phyloP scores from a whole-genome alignment of 2,797 vertebrate species.

The Muscicapa comitata region DNA sequence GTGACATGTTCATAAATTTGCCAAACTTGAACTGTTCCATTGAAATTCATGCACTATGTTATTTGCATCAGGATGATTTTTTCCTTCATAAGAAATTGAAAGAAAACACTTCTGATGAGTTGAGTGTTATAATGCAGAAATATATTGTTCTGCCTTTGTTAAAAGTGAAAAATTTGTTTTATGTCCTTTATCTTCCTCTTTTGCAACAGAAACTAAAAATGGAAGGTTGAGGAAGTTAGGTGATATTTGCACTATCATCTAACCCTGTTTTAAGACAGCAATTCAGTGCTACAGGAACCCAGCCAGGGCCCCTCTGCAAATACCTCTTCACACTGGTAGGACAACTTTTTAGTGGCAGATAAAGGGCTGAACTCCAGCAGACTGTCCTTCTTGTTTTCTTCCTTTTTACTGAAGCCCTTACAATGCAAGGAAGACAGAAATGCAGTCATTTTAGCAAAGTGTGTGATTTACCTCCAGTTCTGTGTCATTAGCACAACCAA shows the following conservation, averaged over 20 bases:
- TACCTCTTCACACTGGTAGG: not conserved
- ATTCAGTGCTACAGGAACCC: not conserved
- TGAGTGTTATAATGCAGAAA: not conserved
- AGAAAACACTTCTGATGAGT: not conserved
- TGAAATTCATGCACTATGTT: not conserved
- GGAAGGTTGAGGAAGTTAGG: not conserved
- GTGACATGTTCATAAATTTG: not conserved
- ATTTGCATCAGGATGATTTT: not conserved
- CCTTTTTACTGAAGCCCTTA: not conserved
- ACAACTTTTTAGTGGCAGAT: not conserved
- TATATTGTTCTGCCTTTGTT: not conserved
- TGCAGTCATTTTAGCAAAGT: not conserved
- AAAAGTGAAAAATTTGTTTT: not conserved
- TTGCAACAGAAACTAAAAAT: not conserved
- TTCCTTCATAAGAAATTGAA: not conserved
- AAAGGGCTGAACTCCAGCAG: not conserved
- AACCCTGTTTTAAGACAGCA: not conserved
- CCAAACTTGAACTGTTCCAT: not conserved
- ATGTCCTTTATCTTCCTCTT: not conserved
- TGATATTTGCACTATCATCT: not conserved
- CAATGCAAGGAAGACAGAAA: not conserved
- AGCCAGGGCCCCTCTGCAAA: not conserved
- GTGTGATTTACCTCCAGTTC: not conserved
- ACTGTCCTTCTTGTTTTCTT: not conserved
- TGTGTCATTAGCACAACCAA: not conserved